phyloP scores from a whole-genome alignment of 1,140 invertebrate species.

The Lepidurus apus region DNA sequence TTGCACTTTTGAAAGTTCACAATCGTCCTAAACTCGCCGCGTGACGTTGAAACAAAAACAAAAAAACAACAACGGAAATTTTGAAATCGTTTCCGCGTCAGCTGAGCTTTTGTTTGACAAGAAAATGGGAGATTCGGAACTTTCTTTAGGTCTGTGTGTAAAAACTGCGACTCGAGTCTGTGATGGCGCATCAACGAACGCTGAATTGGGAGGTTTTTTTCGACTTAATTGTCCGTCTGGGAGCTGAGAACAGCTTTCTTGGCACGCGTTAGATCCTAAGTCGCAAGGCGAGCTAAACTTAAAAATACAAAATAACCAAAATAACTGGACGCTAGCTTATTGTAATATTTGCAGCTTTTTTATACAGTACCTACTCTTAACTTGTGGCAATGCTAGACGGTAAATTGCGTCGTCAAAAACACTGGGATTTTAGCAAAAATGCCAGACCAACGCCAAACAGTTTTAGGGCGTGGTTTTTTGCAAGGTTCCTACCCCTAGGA shows the following conservation, averaged over 20 bases:
- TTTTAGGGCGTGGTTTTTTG: too few relatives aligned
- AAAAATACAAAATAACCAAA: neutral
- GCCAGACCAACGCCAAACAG: too few relatives aligned
- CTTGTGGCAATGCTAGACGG: too few relatives aligned
- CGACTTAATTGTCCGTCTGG: neutral
- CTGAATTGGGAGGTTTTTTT: neutral
- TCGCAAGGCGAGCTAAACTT: neutral
- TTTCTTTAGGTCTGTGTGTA: neutral
- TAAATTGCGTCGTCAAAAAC: too few relatives aligned
- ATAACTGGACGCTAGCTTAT: neutral
- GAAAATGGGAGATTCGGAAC: neutral
- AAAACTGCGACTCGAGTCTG: neutral
- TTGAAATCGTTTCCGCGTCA: neutral
- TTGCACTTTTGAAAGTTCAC: conserved; percentile 7
- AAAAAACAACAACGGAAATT: neutral
- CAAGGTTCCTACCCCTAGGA: too few relatives aligned
- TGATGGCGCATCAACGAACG: neutral
- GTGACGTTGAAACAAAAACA: neutral
- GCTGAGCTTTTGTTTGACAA: conserved; percentile 16
- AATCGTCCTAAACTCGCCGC: neutral
- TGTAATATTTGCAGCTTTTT: too few relatives aligned
- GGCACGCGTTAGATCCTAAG: conserved; percentile 4
- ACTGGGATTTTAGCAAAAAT: too few relatives aligned
- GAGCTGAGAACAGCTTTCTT: conserved; percentile 14
- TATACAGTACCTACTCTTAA: too few relatives aligned